Evolutionary conservation across 2,888 invertebrate species (phyloP).

Genomic region (Hyalella azteca): DNA sequence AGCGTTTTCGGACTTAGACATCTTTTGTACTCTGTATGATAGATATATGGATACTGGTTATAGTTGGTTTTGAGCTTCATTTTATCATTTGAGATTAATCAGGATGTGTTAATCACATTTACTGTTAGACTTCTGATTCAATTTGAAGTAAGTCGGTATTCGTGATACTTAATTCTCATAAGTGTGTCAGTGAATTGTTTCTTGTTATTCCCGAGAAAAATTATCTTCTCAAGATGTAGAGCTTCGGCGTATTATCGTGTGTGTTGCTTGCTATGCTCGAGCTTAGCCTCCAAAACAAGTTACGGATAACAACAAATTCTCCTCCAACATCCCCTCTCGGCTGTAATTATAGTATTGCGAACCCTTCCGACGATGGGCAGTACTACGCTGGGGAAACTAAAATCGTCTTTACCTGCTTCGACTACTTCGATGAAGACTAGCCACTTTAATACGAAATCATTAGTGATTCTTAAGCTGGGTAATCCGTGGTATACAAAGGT

Average conservation of each 20-base stretch:
- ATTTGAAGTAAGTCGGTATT: too few species aligned
- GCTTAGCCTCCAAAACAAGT: neutral
- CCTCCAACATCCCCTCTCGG: neutral
- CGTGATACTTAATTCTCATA: too few species aligned
- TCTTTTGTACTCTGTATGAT: too few species aligned
- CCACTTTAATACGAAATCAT: neutral
- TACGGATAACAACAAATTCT: neutral
- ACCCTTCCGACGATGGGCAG: neutral
- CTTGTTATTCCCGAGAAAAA: too few species aligned
- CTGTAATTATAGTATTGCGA: neutral
- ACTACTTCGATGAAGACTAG: neutral
- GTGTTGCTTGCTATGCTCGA: neutral
- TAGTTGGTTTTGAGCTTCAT: too few species aligned
- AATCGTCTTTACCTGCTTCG: neutral
- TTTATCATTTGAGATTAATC: too few species aligned
- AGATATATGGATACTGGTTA: too few species aligned
- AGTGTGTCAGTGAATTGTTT: too few species aligned
- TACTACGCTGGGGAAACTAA: conserved; percentile 1
- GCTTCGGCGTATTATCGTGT: neutral
- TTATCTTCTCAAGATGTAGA: neutral
- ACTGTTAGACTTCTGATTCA: too few species aligned
- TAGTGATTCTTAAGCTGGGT: too few species aligned
- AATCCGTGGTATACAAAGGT: neutral
- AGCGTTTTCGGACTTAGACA: too few species aligned
- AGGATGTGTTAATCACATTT: too few species aligned